These are phyloP conservation scores for Cyanoramphus novaezelandiae DNA, from an alignment of 2,113 vertebrate species.

Conservation along the genomic window DNA sequence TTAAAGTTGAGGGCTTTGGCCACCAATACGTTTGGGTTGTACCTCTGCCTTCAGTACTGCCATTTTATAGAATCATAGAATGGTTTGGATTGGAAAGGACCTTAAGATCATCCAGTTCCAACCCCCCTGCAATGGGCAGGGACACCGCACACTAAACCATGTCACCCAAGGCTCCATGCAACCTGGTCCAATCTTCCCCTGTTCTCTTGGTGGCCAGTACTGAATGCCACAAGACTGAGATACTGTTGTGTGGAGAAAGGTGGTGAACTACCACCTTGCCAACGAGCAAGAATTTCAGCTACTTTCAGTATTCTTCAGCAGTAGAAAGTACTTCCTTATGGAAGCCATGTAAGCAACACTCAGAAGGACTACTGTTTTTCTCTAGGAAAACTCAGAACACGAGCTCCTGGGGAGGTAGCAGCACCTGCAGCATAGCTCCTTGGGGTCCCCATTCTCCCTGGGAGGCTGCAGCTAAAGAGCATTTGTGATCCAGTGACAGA, in stretches of 20 bases:
- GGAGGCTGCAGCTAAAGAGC: neutral
- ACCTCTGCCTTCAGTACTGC: neutral
- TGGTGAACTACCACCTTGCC: neutral
- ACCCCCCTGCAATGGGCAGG: neutral
- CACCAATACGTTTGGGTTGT: neutral
- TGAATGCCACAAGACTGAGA: neutral
- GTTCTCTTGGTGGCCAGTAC: neutral
- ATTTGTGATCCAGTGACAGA: accelerated
- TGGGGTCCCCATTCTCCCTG: too few species aligned
- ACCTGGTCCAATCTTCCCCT: neutral
- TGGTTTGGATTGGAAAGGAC: neutral
- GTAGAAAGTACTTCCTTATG: neutral
- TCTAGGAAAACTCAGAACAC: neutral
- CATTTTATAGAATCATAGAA: neutral
- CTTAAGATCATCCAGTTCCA: neutral
- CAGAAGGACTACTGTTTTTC: neutral
- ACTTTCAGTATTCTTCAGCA: neutral
- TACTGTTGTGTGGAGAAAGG: accelerated
- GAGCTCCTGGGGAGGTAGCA: neutral
- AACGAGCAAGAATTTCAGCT: neutral
- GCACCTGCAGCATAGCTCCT: accelerated
- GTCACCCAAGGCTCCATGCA: neutral
- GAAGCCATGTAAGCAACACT: neutral
- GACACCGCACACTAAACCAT: neutral
- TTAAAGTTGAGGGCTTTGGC: neutral